Conservation (phyloP, 2,113 vertebrate species). For the Psammodynastes pulverulentus region DNA sequence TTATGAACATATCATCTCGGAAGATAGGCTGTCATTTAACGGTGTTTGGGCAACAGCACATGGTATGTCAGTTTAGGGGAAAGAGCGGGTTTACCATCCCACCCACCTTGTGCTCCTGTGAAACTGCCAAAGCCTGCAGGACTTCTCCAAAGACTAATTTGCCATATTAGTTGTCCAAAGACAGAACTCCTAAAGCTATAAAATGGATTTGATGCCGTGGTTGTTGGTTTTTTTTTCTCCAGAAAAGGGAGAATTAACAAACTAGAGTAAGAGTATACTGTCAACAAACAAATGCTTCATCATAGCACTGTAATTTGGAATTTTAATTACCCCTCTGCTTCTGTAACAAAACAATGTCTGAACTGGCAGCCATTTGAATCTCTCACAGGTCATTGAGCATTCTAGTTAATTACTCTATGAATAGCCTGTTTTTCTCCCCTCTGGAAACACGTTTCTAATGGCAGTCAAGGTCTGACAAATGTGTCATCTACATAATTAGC, state of each 20-base stretch:
- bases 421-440: conserved; percentile 88
- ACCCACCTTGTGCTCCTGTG: conserved; percentile 71
- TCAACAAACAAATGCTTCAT: conserved; percentile 88
- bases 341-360: conserved; percentile 87
- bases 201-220: conserved; percentile 86
- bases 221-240: conserved; percentile 11
- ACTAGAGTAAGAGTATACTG: conserved; percentile 86
- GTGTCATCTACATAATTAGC: conserved; percentile 96
- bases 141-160: conserved; percentile 69
- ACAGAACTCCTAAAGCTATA: conserved; percentile 79
- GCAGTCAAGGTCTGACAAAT: conserved; percentile 91
- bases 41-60: conserved; percentile 53
- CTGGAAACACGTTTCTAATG: conserved; percentile 87
- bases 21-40: conserved; percentile 54
- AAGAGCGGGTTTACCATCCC: conserved; percentile 58
- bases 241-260: conserved; percentile 81
- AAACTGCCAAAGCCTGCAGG: conserved; percentile 59
- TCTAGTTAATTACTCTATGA: conserved; percentile 92
- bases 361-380: conserved; percentile 88
- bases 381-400: conserved; percentile 90
- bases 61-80: conserved; percentile 52
- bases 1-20: conserved; percentile 53
- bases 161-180: conserved; percentile 79
- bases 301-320: conserved; percentile 84
- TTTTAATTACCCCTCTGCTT: conserved; percentile 88